phyloP scores from a whole-genome alignment of 2,888 invertebrate genomes.

The Zelleria hepariella region DNA sequence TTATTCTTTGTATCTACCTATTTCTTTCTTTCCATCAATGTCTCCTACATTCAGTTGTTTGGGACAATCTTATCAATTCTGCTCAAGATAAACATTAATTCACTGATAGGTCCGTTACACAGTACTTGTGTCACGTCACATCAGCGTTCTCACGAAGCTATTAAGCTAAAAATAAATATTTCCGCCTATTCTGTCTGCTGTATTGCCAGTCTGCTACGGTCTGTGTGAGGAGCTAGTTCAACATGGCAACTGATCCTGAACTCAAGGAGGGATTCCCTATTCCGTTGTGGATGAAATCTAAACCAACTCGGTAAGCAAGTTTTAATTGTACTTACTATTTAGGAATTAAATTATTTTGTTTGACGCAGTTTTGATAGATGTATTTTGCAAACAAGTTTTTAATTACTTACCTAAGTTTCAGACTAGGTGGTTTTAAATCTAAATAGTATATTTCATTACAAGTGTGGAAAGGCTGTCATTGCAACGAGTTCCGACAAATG shows the following conservation, averaged over 20 bases:
- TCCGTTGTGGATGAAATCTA: conserved; percentile 83
- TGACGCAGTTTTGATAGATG: background rate
- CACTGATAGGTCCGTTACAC: background rate
- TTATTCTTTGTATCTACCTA: conserved; percentile 19
- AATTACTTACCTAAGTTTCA: too few species aligned
- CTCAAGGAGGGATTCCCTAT: conserved; percentile 75
- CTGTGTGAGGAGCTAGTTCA: conserved; percentile 10
- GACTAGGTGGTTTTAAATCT: too few species aligned
- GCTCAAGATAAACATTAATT: conserved; percentile 50
- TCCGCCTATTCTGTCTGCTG: background rate
- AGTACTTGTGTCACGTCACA: conserved; percentile 23
- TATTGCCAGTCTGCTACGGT: background rate
- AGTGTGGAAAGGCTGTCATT: too few species aligned
- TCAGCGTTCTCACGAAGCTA: conserved; percentile 19
- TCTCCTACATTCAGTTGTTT: conserved; percentile 33
- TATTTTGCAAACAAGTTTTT: too few species aligned
- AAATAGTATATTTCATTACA: too few species aligned
- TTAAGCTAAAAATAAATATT: background rate
- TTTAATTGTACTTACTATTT: background rate
- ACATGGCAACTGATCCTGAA: conserved; percentile 70
- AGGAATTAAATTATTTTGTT: too few species aligned
- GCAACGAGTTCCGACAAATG: too few species aligned
- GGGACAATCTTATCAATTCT: conserved; percentile 60
- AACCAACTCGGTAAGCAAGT: conserved; percentile 64
- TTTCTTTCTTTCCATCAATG: conserved; percentile 22